Evolutionary conservation across 2,797 vertebrate genomes (phyloP), one percentile per base, ranked within the genome.

Genomic region (Cottoperca gobio): DNA sequence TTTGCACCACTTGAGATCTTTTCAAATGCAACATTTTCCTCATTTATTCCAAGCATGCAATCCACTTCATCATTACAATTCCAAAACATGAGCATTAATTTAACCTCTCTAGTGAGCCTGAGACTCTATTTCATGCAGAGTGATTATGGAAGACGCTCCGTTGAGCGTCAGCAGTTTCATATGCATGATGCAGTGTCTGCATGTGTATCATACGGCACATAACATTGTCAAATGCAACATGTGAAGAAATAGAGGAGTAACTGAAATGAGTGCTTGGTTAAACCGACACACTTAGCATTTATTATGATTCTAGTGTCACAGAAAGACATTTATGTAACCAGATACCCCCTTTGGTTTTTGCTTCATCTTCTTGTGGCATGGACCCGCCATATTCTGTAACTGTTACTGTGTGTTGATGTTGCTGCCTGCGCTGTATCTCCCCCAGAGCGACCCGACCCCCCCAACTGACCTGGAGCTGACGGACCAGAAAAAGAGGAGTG

Each of bases 381-480:
- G 65, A 52, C 35, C 1, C 49, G 39, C 50, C 23, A 24, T 40
- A 28, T 53, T 50, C 23, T 65, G 24, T 58, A 46, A 37, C n/a
- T 61, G 33, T 33, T 17, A 28, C 55, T 62, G 33, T 62, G 21
- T 68, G 58, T 42, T 83, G 57, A 85, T 82, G 71, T 35, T 58
- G 21, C 42, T 61, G 60, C 60, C 50, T 81, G 21, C 80, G 60
- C 74, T 86, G 73, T 67, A 19, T 81, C 63, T 74, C 84, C 91
- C 79, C 8, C 76, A 99, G 98, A 97, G 91, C 93, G 90, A 71
- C 98, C 98, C 4, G 96, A 97, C 84, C 93, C 97, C 97, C 54
- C 97, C 98, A 1, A 96, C 95, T 81, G 97, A 99, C 91, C 95
- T 99, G 76, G 98, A 99, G 90, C 77, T 99, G 88, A 98, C 97